Evolutionary conservation across 1,140 invertebrate genomes (phyloP), one percentile per base, ranked within the genome.

Genomic region (Trachymyrmex septentrionalis): DNA sequence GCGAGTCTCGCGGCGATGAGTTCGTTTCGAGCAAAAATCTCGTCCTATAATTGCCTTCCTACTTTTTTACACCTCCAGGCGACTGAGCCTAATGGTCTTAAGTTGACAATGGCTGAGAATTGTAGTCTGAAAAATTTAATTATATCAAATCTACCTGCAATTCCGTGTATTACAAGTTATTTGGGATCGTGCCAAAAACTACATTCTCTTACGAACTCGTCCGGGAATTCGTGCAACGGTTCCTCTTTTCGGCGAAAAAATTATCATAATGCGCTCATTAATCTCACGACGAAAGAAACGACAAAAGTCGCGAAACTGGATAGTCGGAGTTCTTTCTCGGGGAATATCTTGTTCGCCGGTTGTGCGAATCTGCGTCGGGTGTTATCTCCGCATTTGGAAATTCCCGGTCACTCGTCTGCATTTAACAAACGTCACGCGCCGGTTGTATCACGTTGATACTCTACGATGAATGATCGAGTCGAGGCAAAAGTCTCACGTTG

Each of bases 81-180:
- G 16, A 21, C 21, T 38, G 44, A 2, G 30, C 38, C 63, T 50
- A 82, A 73, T 50, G 72, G 50, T 63, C 66, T 90, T 89, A 84
- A 78, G 59, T 72, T 82, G 84, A 81, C 86, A 90, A 89, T 89
- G 61, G 73, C 30, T 34, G 27, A 48, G 66, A 44, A 84, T 87
- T 66, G 53, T 59, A 57, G 57, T 9, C 10, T 12, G 27, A 53
- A 59, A 50, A 66, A 89, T 90, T 90, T 90, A 86, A 90, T 90
- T 89, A 89, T 64, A 66, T 89, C 71, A 81, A 69, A 30, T 30
- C 66, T 75, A 57, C 24, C 78, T n/a, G 64, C 78, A 72, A 84
- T 84, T 73, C 27, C 80, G 14, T 34, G 48, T 21, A 73, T 84
- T 73, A 61, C 21, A 12, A 55, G 34, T 61, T 73, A 61, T 75